Evolutionary conservation across 2,888 invertebrate genomes (phyloP), one percentile per base, ranked within the genome.

Genomic region (Drosophila meridionalis): DNA sequence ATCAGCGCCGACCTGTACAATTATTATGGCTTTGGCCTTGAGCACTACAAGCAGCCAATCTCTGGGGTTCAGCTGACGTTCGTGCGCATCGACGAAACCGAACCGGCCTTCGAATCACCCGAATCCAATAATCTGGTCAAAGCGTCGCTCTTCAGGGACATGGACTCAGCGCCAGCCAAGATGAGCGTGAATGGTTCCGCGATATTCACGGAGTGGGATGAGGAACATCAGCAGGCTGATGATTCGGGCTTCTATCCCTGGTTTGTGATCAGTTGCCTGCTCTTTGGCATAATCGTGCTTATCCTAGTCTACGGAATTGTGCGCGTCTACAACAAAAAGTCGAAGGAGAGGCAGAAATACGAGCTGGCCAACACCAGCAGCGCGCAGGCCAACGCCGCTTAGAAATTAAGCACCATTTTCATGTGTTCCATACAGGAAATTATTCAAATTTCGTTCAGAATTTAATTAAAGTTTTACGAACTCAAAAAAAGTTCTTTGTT

Each of bases 1-100:
- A 92, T 92, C 40, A 82, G 61, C 11, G 92, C 90, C 6, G 89
- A 91, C 56, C 82, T 92, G 40, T 92, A 89, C 52, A 92, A 92
- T 65, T 92, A 90, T 58, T 92, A 83, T 38, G 92, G 92, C 0
- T 74, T 88, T 62, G 92, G 91, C 4, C 69, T 92, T 1, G 80
- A 82, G 42, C 89, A 85, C 0, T 91, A 80, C 28, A 87, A 78
- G n/a, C 78, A 84, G 45, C 74, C 88, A 9, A 69, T 92, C 12
- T 56, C 73, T 2, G 70, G 76, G 8, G 91, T 82, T 0, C 70
- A 75, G 14, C 79, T 91, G 3, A 85, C 83, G 1, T 84, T 92
- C 52, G 73, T 88, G 0, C 83, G 86, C 9, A 92, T 92, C 32
- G 91, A 92, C 26, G 82, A 79, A 45, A 87, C 90, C 3, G 92